Evolutionary conservation across 92 coral and sea anemone species (phyloP).

Genomic region (Palythoa heliodiscus): DNA sequence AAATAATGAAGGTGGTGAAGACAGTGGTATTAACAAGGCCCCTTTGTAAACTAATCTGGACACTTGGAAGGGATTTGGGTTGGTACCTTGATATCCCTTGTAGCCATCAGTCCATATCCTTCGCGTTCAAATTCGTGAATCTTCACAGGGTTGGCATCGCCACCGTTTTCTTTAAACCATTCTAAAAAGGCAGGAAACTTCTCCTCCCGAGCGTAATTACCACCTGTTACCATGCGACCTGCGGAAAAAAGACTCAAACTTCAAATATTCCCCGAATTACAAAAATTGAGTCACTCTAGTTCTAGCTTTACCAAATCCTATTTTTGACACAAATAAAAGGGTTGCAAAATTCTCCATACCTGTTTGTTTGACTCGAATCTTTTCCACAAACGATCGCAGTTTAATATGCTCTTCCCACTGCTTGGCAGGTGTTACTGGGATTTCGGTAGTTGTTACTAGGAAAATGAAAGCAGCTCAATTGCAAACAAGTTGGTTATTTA

Average conservation of each 20-base stretch:
- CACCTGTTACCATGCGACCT: slow-evolving; percentile 58
- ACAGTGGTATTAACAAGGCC: not conserved
- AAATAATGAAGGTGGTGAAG: not conserved
- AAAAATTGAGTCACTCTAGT: no score
- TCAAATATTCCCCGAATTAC: not conserved
- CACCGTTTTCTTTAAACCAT: slow-evolving; percentile 85
- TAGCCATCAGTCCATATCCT: slow-evolving; percentile 77
- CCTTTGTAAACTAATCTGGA: not conserved
- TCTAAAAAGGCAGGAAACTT: slow-evolving; percentile 61
- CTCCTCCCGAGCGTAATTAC: slow-evolving; percentile 55
- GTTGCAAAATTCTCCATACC: slow-evolving; percentile 32
- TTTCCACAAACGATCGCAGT: slow-evolving; percentile 65
- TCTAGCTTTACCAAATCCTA: no score
- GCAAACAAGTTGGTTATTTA: no score
- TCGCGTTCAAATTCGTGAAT: slow-evolving; percentile 67
- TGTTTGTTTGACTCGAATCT: slow-evolving; percentile 62
- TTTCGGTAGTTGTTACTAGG: slow-evolving; percentile 63
- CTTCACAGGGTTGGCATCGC: slow-evolving; percentile 66
- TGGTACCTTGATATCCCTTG: slow-evolving; percentile 66
- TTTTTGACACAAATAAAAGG: not conserved
- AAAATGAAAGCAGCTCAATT: not conserved
- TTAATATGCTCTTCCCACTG: slow-evolving; percentile 84
- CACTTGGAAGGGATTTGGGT: not conserved
- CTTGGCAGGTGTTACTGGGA: slow-evolving; percentile 64
- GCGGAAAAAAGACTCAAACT: not conserved